phyloP scores from a whole-genome alignment of 2,113 vertebrate genomes.

The Urocitellus parryii region DNA sequence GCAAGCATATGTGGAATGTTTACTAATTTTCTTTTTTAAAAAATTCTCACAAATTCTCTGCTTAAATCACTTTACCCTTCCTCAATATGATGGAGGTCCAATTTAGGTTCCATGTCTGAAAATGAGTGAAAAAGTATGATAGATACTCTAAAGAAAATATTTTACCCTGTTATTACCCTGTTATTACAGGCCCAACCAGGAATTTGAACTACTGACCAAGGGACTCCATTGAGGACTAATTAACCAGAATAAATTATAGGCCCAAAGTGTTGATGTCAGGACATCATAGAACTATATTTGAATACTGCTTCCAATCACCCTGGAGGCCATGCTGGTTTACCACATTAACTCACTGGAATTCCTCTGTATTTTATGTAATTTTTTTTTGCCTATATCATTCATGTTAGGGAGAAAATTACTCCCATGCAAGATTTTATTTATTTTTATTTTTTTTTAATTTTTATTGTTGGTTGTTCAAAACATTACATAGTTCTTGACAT shows the following conservation, averaged over 20 bases:
- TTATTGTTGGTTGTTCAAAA: no score
- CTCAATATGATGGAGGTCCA: background rate
- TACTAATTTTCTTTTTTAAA: background rate
- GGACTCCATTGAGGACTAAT: background rate
- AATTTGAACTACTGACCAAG: background rate
- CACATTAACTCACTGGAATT: background rate
- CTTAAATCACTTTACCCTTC: background rate
- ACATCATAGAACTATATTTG: background rate
- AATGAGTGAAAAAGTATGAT: background rate
- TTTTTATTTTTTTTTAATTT: no score
- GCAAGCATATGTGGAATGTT: background rate
- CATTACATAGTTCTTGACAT: no score
- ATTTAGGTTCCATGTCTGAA: background rate
- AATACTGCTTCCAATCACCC: background rate
- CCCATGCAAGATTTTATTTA: background rate
- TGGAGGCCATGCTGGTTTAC: background rate
- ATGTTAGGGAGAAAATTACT: background rate
- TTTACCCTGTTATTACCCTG: background rate
- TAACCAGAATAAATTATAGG: background rate
- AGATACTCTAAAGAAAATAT: background rate
- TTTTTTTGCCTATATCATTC: background rate
- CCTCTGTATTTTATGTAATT: background rate
- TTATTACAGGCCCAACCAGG: background rate
- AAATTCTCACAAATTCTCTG: background rate
- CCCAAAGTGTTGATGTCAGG: background rate